Conservation (phyloP, 2,888 invertebrate species). For the Apocheima hispidaria region DNA sequence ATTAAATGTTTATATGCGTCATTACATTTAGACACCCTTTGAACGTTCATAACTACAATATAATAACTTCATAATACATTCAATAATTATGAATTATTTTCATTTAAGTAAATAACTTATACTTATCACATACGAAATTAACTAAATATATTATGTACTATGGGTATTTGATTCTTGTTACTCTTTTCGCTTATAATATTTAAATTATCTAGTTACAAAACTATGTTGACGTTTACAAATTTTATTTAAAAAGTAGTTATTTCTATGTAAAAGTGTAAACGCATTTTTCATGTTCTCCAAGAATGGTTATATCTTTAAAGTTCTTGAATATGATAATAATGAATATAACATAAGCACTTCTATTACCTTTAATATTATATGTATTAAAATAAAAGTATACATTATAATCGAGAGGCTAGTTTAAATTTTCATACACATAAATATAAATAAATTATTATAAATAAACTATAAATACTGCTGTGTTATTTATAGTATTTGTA, state of each 20-base stretch:
- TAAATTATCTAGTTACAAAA: background rate
- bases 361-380: constrained; percentile 56
- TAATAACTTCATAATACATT: constrained; percentile 3
- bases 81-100: constrained; percentile 1
- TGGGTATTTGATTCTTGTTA: background rate
- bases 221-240: constrained; percentile 19
- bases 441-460: too few relatives aligned
- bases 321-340: constrained; percentile 21
- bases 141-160: background rate
- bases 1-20: background rate
- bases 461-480: too few relatives aligned
- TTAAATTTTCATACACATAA: too few relatives aligned
- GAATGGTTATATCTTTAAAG: constrained; percentile 3
- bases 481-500: too few relatives aligned
- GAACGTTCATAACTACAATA: background rate
- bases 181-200: background rate
- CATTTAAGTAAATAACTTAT: background rate
- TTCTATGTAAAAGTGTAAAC: constrained; percentile 4
- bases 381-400: constrained; percentile 35
- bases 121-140: background rate
- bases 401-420: too few relatives aligned
- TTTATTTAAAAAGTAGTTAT: constrained; percentile 19
- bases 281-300: background rate
- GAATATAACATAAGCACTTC: constrained; percentile 47
- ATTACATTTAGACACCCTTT: background rate